These are phyloP conservation scores for Pecten maximus DNA, from an alignment of 2,888 invertebrate species.

Conservation along the genomic window DNA sequence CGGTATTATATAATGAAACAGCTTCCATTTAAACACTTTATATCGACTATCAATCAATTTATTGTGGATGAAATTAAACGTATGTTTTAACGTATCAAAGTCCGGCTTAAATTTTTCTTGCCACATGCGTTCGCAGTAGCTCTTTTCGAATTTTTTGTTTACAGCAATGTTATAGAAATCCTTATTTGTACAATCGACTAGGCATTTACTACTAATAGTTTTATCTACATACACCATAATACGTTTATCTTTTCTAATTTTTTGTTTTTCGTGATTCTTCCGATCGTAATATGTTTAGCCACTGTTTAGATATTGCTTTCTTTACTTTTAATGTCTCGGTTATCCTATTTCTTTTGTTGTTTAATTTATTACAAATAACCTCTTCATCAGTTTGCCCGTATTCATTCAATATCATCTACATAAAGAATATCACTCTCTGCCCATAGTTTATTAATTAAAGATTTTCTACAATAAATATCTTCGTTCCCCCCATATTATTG, in stretches of 20 bases:
- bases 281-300: not conserved
- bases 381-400: not conserved
- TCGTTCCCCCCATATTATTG: not conserved
- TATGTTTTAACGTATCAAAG: not conserved
- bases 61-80: not conserved
- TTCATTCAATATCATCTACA: not conserved
- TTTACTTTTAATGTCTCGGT: not conserved
- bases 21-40: not conserved
- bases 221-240: not conserved
- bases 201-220: no score
- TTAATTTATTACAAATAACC: not conserved
- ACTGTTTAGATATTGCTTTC: not conserved
- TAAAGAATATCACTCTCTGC: not conserved
- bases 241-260: not conserved
- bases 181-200: not conserved
- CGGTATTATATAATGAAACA: not conserved
- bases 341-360: not conserved
- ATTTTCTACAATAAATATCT: not conserved
- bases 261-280: not conserved
- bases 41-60: not conserved
- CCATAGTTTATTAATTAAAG: not conserved
- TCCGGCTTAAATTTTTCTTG: not conserved
- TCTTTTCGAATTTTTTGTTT: not conserved
- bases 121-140: not conserved
- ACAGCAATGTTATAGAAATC: not conserved